These are phyloP conservation scores for Byasa hedistus DNA, from an alignment of 2,888 invertebrate species.

Conservation along the genomic window DNA sequence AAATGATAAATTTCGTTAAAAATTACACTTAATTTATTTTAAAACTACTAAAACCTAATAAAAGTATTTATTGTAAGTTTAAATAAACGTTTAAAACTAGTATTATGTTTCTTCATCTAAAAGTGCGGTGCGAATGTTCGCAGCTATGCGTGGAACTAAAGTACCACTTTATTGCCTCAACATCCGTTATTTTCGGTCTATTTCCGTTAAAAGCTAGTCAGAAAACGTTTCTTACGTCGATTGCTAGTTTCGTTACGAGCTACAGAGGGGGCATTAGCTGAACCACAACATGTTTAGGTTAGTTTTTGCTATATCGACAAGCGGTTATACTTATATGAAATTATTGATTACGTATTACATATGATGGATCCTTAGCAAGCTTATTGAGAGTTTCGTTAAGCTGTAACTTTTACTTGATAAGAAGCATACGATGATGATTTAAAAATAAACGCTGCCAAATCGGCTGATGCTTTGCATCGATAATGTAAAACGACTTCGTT, in stretches of 20 bases:
- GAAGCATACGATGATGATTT: neutral
- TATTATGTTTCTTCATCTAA: neutral
- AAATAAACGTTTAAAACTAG: conserved; percentile 7
- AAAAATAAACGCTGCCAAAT: neutral
- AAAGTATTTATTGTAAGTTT: neutral
- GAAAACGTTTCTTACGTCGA: conserved; percentile 37
- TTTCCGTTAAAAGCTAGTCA: conserved; percentile 40
- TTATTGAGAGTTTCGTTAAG: no score
- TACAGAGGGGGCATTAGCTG: conserved; percentile 9
- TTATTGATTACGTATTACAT: neutral
- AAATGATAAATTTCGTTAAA: no score
- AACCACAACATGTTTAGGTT: conserved; percentile 9
- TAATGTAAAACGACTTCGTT: neutral
- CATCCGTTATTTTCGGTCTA: conserved; percentile 57
- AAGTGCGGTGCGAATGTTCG: conserved; percentile 5
- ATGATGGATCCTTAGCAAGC: no score
- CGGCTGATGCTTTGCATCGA: neutral
- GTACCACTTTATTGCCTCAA: conserved; percentile 44
- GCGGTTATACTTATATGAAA: neutral
- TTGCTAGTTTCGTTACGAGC: conserved; percentile 29
- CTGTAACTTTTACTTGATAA: no score
- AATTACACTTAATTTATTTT: no score
- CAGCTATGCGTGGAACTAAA: conserved; percentile 27
- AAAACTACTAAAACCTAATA: neutral
- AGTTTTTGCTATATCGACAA: conserved; percentile 18